Base-by-base conservation (phyloP, 1,140 invertebrate species). In the Meloidogyne chitwoodi region DNA sequence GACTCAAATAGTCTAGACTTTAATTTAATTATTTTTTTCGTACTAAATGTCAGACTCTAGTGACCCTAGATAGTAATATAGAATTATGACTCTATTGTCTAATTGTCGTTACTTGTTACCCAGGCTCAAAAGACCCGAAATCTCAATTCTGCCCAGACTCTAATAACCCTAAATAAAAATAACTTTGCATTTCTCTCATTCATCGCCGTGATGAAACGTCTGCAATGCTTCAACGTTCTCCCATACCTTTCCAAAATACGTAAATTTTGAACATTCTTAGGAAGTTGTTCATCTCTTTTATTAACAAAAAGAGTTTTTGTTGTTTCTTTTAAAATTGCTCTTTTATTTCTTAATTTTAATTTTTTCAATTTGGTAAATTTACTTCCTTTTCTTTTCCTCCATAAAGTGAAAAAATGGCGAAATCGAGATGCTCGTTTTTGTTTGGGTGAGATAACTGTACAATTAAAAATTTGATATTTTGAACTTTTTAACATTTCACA, bases 151-250 rank as follows among this genome's bases (percentile, higher is more conserved):
- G 5, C 48, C 19, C 1, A 6, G 0, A n/a, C 19, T 19, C 44
- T 48, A 19, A n/a, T 41, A 48, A 48, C 44, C 44, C 1, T n/a
- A 56, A n/a, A 56, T n/a, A 56, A 1, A n/a, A 31, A 10, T n/a
- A 8, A 73, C 71, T 63, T 61, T 64, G 71, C 56, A 64, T 73
- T 73, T 22, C 64, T 61, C n/a, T 29, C 56, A 31, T 56, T 73
- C 31, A 61, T 73, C 11, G 27, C 29, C 14, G 71, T 22, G 14
- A 73, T 63, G 22, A 61, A 73, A 34, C 19, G 71, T 64, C 56
- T 61, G 1, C 38, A 41, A n/a, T 64, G 61, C 19, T 73, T 64
- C n/a, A 73, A 63, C 24, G 64, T 31, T 2, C 14, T 19, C 29
- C 16, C 56, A 38, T 73, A 61, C n/a, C 71, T 61, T 34, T 73